These are phyloP conservation scores for Lytechinus variegatus DNA, from an alignment of 35 echinoderm and acorn worm species.

Conservation along the genomic window DNA sequence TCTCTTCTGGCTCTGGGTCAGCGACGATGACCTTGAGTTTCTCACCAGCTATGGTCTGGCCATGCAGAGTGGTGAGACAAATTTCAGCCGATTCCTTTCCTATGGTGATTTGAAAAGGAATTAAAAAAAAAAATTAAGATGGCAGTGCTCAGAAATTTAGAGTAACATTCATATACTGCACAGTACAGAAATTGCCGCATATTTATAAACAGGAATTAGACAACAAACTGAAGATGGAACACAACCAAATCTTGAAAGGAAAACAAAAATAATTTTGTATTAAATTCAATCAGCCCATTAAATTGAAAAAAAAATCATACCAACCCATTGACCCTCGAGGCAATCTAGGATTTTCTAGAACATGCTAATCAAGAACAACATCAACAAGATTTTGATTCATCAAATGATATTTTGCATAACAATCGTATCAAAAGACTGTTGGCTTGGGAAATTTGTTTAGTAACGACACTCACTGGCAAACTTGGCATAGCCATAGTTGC, in stretches of 20 bases:
- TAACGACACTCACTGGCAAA: slow-evolving; percentile 65
- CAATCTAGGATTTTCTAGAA: too few species aligned
- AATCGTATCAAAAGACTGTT: background rate
- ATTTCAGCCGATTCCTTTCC: slow-evolving; percentile 67
- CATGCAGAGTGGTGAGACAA: slow-evolving; percentile 69
- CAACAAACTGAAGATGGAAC: too few species aligned
- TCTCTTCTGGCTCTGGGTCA: slow-evolving; percentile 60
- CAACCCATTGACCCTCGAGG: too few species aligned
- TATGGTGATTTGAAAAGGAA: background rate
- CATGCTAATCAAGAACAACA: too few species aligned
- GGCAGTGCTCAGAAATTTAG: background rate
- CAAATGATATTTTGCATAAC: background rate
- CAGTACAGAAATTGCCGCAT: too few species aligned
- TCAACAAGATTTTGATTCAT: too few species aligned
- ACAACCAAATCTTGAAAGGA: too few species aligned
- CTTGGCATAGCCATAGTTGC: slow-evolving; percentile 86
- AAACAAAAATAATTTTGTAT: too few species aligned
- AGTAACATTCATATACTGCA: background rate
- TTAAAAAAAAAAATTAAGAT: background rate
- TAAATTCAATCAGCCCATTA: too few species aligned
- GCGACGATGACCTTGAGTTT: slow-evolving; percentile 76
- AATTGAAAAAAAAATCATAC: too few species aligned
- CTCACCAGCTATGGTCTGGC: slow-evolving; percentile 66
- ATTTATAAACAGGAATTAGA: too few species aligned
- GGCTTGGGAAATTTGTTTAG: background rate